These are phyloP conservation scores for Eurystomus gularis DNA, from an alignment of 2,113 vertebrate species.

Conservation along the genomic window DNA sequence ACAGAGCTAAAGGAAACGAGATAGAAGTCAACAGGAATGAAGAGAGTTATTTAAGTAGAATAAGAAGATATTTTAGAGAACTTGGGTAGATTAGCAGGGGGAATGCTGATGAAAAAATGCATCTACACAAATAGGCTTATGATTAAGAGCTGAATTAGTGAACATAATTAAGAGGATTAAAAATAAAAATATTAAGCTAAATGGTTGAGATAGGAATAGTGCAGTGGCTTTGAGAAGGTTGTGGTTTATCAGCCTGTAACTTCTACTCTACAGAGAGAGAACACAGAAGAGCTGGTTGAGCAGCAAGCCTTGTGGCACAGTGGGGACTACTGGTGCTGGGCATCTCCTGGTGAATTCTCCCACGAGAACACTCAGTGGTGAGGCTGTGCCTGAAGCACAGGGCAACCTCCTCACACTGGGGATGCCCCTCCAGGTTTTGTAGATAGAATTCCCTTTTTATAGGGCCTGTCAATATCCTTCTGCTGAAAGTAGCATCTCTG, in stretches of 20 bases:
- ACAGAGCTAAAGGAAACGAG: not conserved
- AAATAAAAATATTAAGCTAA: constrained; percentile 19
- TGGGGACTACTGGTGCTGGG: not conserved
- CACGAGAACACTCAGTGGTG: rapidly evolving
- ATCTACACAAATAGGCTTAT: constrained; percentile 9
- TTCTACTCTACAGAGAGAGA: not conserved
- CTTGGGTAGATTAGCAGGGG: not conserved
- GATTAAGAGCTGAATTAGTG: constrained; percentile 38
- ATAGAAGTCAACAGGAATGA: constrained; percentile 19
- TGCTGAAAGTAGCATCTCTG: not conserved
- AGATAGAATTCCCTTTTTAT: not conserved
- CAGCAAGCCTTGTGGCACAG: not conserved
- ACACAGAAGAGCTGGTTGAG: rapidly evolving
- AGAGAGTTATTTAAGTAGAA: not conserved
- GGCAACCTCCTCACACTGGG: not conserved
- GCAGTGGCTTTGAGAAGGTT: not conserved
- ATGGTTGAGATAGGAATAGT: not conserved
- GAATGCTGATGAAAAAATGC: not conserved
- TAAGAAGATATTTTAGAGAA: constrained; percentile 17
- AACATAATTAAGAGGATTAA: constrained; percentile 44
- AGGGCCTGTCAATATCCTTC: not conserved
- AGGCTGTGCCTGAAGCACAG: not conserved
- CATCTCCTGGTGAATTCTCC: not conserved
- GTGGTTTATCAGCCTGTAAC: not conserved
- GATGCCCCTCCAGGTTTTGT: not conserved